Evolutionary conservation across 2,797 vertebrate genomes (phyloP), one percentile per base, ranked within the genome.

Genomic region (Melanotaenia boesemani): DNA sequence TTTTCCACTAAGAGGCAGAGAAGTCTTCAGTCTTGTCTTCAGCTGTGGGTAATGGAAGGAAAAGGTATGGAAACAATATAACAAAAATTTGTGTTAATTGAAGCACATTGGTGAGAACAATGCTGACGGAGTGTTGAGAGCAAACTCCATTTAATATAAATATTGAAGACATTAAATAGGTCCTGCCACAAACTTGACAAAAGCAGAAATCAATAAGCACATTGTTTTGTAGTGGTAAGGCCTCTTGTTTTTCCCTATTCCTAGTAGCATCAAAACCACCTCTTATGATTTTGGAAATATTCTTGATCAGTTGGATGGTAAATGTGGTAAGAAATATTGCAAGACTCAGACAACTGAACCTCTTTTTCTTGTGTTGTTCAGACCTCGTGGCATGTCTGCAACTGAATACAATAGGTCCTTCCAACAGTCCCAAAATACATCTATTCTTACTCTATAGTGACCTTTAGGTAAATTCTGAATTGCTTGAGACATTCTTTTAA

Each of bases 11-110:
- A 89, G 78, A 81, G 28, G 58, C 68, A 26, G 41, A 52, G 66
- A 85, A 90, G 82, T 82, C 30, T 84, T 88, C 66, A 87, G 81
- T 88, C 91, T 90, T 67, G 66, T 81, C 58, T 70, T 66, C 44
- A 63, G 64, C 71, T 67, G 30, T 61, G 48, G 67, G 79, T 54
- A 80, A 50, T 32, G 28, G 16, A 52, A 2, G 48, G 41, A 67
- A 82, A 63, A 80, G 9, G 50, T 70, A 59, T 28, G 70, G 61
- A 37, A 70, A 74, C 24, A 61, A 74, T 69, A 70, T 79, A 69
- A 72, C 67, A 18, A 36, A 78, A 63, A 76, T 85, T 72, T 56
- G 54, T 86, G 59, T 75, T 86, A 84, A 91, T 85, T 88, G 71
- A 83, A 77, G 84, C 57, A 64, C 62, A 70, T 78, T 82, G 77